Percentiles rank a stretch among this genome's conserved stretches.
Conservation (phyloP, 30 jellyfish, hydroid and myxozoan genomes). For the Mastigias papua region DNA sequence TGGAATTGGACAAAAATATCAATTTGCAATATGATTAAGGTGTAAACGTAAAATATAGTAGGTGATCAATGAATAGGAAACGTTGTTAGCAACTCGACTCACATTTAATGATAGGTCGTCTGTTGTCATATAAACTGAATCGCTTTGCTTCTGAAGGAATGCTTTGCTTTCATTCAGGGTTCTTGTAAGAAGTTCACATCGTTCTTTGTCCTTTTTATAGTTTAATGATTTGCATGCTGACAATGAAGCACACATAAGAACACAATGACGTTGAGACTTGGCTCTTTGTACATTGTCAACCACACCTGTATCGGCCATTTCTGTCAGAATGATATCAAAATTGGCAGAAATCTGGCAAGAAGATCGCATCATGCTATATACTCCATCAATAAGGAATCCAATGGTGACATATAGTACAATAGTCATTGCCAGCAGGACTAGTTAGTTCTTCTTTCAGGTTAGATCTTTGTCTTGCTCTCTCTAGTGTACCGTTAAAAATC, state of each 20-base stretch:
- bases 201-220: not conserved
- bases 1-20: too few relatives aligned
- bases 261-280: conserved; percentile 13
- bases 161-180: conserved; percentile 6
- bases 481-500: too few relatives aligned
- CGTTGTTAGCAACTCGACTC: too few relatives aligned
- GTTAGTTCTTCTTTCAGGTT: too few relatives aligned
- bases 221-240: conserved; percentile 28
- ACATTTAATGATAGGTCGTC: conserved; percentile 24
- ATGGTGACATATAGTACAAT: too few relatives aligned
- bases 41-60: too few relatives aligned
- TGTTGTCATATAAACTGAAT: conserved; percentile 40
- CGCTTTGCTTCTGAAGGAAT: not conserved
- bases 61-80: too few relatives aligned
- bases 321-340: conserved; percentile 4
- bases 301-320: conserved; percentile 22
- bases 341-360: conserved; percentile 33
- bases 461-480: too few relatives aligned
- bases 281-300: conserved; percentile 5
- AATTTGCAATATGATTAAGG: too few relatives aligned
- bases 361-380: conserved; percentile 4
- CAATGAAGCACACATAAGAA: conserved; percentile 25
- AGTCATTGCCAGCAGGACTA: too few relatives aligned
- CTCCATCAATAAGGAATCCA: too few relatives aligned
- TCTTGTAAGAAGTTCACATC: conserved; percentile 36